Base-by-base conservation (phyloP, 2,888 invertebrate genomes). In the Terebella lapidaria region DNA sequence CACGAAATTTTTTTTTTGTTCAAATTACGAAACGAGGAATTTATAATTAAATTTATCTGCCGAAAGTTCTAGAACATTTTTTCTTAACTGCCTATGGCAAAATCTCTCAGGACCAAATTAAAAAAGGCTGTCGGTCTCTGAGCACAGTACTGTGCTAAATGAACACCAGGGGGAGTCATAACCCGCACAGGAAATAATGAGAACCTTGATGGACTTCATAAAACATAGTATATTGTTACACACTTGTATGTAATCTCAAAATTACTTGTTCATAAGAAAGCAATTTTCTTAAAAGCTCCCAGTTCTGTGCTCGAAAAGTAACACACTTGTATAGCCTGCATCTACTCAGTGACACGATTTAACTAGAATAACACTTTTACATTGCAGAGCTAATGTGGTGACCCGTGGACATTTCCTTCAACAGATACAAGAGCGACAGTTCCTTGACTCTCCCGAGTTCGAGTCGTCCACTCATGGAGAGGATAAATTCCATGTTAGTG, bases 401-500 rank as follows among this genome's bases (percentile, higher is more conserved):
- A 88, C 88, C 59, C 90, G 90, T 59, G 87, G 88, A 69, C 90
- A 90, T 75, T 88, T 90, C 72, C 83, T 92, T 3, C 91, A 92
- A 78, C 88, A 89, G 3, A 90, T 92, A 69, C 78, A 89, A 54
- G 89, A 89, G 0, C 90, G 89, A 73, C 90, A 92, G 79, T 92
- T 92, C 75, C 81, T 92, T 30, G 92, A 92, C 77, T 91, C 91
- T 0, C 91, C 92, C 0, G 92, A 92, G 81, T 92, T 91, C 72
- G 91, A 92, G 75, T 90, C 90, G 0, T 90, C 90, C 70, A 84
- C 89, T 67, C 88, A 89, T 1, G 89, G 89, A 0, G 91, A 91
- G 71, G 91, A 91, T 73, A 91, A 90, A 79, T 92, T 91, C 77
- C 91, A 91, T 85, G 91, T 90, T 79, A n/a, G n/a, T n/a, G n/a